These are phyloP conservation scores for Sterrhoptilus dennistouni DNA, from an alignment of 2,113 vertebrate genomes.

Conservation along the genomic window DNA sequence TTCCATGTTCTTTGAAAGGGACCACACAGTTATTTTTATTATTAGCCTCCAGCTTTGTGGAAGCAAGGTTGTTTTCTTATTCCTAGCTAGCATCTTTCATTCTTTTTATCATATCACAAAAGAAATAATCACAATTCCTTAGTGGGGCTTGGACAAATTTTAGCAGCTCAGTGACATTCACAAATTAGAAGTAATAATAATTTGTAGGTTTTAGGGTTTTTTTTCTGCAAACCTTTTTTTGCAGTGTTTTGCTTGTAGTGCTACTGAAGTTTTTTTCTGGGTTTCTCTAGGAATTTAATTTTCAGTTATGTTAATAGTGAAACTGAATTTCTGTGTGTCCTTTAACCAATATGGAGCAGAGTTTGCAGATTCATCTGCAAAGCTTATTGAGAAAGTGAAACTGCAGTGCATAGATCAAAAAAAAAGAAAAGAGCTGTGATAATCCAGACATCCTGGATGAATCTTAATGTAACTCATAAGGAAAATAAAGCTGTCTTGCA, in stretches of 20 bases:
- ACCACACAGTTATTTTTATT: slow-evolving; percentile 73
- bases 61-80: slow-evolving; percentile 72
- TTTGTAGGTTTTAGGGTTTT: accelerated
- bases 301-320: neutral
- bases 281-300: neutral
- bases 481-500: slow-evolving; percentile 73
- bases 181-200: neutral
- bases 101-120: neutral
- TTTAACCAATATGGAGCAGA: slow-evolving; percentile 64
- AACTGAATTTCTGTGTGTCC: neutral
- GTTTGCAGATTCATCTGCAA: slow-evolving; percentile 64
- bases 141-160: neutral
- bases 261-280: neutral
- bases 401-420: slow-evolving; percentile 68
- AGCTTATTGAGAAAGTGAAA: slow-evolving; percentile 76
- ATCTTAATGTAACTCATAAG: slow-evolving; percentile 34
- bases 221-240: neutral
- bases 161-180: neutral
- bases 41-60: slow-evolving; percentile 70
- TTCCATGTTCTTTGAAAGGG: slow-evolving; percentile 68
- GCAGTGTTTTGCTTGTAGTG: neutral
- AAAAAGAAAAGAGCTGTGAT: slow-evolving; percentile 13
- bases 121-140: neutral
- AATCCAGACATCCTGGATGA: slow-evolving; percentile 81
- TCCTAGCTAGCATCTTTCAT: neutral